phyloP scores from a whole-genome alignment of 2,888 invertebrate species.

The Metacarcinus magister region DNA sequence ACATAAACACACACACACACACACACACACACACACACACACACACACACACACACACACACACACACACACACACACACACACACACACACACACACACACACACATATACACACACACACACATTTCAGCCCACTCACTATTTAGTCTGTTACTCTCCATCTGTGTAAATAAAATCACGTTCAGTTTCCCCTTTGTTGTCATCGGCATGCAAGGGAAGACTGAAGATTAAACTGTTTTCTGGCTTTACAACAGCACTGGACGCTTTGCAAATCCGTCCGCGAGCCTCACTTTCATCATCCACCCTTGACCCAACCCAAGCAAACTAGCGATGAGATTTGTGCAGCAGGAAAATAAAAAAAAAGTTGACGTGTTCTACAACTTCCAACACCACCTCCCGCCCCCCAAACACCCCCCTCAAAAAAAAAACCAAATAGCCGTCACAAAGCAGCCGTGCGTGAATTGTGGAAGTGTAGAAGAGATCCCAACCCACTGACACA shows the following conservation, averaged over 20 bases:
- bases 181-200: not conserved
- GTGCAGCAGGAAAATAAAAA: not conserved
- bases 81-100: conserved; percentile 57
- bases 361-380: too few relatives aligned
- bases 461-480: not conserved
- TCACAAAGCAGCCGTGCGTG: not conserved
- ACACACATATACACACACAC: conserved; percentile 64
- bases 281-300: not conserved
- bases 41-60: conserved; percentile 50
- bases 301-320: not conserved
- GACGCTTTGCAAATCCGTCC: not conserved
- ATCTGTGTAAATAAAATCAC: conserved; percentile 27
- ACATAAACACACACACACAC: too few relatives aligned
- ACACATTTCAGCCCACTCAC: conserved; percentile 40
- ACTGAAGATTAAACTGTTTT: conserved; percentile 19
- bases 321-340: not conserved
- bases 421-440: too few relatives aligned
- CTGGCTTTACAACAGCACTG: not conserved
- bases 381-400: too few relatives aligned
- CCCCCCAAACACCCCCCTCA: too few relatives aligned
- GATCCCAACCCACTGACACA: not conserved
- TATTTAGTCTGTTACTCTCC: not conserved
- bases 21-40: conserved; percentile 55
- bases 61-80: conserved; percentile 55
- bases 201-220: conserved; percentile 36